Conservation (phyloP, 2,888 invertebrate species). For the Strigamia crassipes region DNA sequence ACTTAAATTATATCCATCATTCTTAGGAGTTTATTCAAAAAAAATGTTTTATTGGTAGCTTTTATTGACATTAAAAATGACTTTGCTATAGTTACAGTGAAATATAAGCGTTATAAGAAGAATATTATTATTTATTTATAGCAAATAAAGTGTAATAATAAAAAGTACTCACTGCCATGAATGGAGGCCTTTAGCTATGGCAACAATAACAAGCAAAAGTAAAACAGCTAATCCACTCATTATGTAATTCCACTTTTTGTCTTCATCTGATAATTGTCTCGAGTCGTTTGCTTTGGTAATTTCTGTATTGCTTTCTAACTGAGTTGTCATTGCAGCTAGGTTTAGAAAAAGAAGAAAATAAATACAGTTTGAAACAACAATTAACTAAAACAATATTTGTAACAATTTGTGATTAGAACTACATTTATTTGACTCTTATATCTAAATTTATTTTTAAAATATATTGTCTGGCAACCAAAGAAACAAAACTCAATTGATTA, state of each 20-base stretch:
- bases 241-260: constrained; percentile 46
- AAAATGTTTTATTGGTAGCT: too few relatives aligned
- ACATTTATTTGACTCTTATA: too few relatives aligned
- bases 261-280: constrained; percentile 44
- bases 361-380: background rate
- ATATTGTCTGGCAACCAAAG: too few relatives aligned
- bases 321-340: background rate
- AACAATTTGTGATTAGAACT: too few relatives aligned
- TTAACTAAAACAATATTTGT: background rate
- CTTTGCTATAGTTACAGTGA: background rate
- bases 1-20: too few relatives aligned
- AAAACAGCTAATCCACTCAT: constrained; percentile 46
- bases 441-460: too few relatives aligned
- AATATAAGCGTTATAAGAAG: too few relatives aligned
- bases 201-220: constrained; percentile 44
- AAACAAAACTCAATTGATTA: too few relatives aligned
- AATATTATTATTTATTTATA: too few relatives aligned
- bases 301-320: background rate
- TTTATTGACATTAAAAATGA: too few relatives aligned
- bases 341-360: background rate
- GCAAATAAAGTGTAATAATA: background rate
- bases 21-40: too few relatives aligned
- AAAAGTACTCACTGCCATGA: constrained; percentile 47
- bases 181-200: constrained; percentile 44
- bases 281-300: background rate